Conservation (phyloP, 2,113 vertebrate genomes). For the Empidonax alnorum region DNA sequence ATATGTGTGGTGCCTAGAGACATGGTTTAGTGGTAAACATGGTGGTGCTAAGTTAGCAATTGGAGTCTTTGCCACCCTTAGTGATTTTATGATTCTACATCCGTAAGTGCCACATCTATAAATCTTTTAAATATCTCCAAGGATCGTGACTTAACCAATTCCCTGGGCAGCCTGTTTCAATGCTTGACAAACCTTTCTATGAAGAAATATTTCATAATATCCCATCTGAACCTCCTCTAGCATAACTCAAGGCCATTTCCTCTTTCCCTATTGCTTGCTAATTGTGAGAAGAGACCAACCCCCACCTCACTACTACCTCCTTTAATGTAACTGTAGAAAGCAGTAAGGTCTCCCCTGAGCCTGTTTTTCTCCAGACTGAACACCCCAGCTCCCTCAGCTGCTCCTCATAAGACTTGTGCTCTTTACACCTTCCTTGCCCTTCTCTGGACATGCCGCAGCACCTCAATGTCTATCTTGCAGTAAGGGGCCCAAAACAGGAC, state of each 20-base stretch:
- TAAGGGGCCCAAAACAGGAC: neutral
- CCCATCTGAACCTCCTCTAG: neutral
- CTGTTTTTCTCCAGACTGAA: neutral
- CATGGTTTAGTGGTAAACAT: neutral
- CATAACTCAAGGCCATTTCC: neutral
- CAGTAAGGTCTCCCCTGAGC: neutral
- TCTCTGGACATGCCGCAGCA: neutral
- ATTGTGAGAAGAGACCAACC: neutral
- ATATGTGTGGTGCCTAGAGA: neutral
- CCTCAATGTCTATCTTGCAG: neutral
- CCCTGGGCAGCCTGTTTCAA: neutral
- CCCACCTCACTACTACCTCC: neutral
- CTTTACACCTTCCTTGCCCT: rapidly evolving
- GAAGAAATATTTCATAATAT: neutral
- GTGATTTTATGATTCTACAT: neutral
- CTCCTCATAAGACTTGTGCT: neutral
- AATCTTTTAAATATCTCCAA: neutral
- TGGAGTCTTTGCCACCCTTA: neutral
- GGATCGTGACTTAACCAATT: neutral
- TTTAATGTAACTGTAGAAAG: neutral
- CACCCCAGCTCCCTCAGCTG: neutral
- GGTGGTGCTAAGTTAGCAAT: neutral
- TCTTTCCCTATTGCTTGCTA: neutral
- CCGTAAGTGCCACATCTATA: neutral
- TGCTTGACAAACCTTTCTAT: neutral